Evolutionary conservation across 1,140 invertebrate genomes (phyloP), one percentile per base, ranked within the genome.

Genomic region (Diuraphis noxia): DNA sequence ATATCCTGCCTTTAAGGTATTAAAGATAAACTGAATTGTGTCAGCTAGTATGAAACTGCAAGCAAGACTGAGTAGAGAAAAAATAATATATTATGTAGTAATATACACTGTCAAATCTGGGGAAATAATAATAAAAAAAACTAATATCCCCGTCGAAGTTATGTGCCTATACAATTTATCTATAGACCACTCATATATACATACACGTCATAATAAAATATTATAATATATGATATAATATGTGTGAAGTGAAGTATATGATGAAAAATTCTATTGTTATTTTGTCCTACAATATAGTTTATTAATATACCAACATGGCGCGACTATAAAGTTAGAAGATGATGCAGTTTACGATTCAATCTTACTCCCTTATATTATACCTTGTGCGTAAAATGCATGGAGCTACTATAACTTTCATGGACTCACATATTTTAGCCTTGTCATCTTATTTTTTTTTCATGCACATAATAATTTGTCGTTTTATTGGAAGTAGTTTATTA

Each of bases 21-120:
- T 84, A 84, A 43, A 84, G 30, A 84, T 84, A 84, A 40, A 84
- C 81, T 30, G 19, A 84, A 84, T 72, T n/a, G 40, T 40, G 40
- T 40, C 81, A 41, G 30, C 4, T 41, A 43, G 30, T 43, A 46
- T 43, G 21, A 84, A 43, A 79, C 77, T 2, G 36, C n/a, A n/a
- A n/a, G 36, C 77, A 79, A 23, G 8, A 38, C 36, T 19, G n/a
- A 17, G 56, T n/a, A 6, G n/a, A 38, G 36, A 23, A 38, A 79
- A 79, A 36, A 79, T 9, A 17, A 79, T 79, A 77, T 77, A 49
- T 9, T n/a, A 72, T 72, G 56, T 72, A 41, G 38, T n/a, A 43
- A 72, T 72, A n/a, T 72, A 84, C 41, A 41, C 40, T 41, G 25
- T 19, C 17, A 43, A 84, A 84, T 46, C 46, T 84, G 1, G 41